Base-by-base conservation (phyloP, 2,797 vertebrate genomes). In the Leucoraja ocellata region DNA sequence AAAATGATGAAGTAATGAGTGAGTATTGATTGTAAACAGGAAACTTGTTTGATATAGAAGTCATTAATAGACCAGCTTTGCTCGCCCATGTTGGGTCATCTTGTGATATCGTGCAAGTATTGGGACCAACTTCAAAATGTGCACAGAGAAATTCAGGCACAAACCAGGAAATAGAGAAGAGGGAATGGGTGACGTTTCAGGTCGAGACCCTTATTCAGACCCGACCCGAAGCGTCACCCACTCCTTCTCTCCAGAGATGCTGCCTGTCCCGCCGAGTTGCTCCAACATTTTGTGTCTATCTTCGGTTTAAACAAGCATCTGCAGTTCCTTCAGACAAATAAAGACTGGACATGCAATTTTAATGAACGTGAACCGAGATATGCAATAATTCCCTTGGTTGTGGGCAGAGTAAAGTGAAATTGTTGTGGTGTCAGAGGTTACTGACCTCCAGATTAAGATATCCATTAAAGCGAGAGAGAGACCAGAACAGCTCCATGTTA, bases 351-450 rank as follows among this genome's bases (percentile, higher is more conserved):
- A 68, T 88, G 61, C 16, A 88, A 88, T 36, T 88, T 88, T 68
- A 68, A 88, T 88, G 63, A 9, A 9, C 21, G 36, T 21, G 36
- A 88, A 32, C 63, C n/a, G 68, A 88, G 63, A 63, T 36, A n/a
- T 88, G n/a, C 84, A 68, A 68, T n/a, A 88, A 88, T 88, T 88
- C 84, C 84, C 84, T 88, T 88, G 84, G 84, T 88, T 68, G 81
- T 23, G 84, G n/a, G 84, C 63, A 88, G 84, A 88, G 61, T 65
- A 6, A 16, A 36, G 14, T 10, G 84, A 61, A 88, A 88, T n/a
- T n/a, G n/a, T 63, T 68, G n/a, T 11, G n/a, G 65, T 68, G 84
- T 68, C 84, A 88, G 63, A 88, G 84, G 84, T 88, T 65, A 88
- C 84, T 88, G 84, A 88, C 61, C 84, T 88, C 23, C 84, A 88